A percentile compares a stretch with the other conserved stretches of the same genome.
Conservation (phyloP, 2,113 vertebrate species). For the Myotis lucifugus region DNA sequence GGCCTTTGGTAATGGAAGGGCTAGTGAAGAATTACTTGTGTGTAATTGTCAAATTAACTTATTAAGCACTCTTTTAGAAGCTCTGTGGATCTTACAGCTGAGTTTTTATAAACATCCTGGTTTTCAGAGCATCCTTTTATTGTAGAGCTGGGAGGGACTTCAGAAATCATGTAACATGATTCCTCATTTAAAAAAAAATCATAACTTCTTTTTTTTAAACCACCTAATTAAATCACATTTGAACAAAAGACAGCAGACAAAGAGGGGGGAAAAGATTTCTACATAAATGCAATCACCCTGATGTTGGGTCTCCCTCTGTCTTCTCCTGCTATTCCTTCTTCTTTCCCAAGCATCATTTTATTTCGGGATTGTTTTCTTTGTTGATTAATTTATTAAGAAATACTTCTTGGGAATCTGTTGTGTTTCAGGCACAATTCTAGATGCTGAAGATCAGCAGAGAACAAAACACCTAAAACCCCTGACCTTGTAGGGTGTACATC, state of each 20-base stretch:
- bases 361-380: not conserved
- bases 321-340: not conserved
- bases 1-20: not conserved
- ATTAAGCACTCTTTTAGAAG: conserved; percentile 26
- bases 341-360: not conserved
- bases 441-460: not conserved
- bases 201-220: not conserved
- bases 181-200: not conserved
- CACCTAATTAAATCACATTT: not conserved
- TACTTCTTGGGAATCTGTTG: not conserved
- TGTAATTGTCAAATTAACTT: conserved; percentile 24
- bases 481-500: not conserved
- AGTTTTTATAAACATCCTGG: conserved; percentile 10
- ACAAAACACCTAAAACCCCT: not conserved
- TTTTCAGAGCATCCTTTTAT: not conserved
- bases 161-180: not conserved
- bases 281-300: not conserved
- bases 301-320: not conserved
- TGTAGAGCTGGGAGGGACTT: not conserved
- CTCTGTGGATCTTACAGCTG: not conserved
- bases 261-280: not conserved
- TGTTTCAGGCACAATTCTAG: not conserved
- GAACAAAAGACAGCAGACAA: not conserved
- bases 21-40: not conserved
- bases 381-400: not conserved